Evolutionary conservation across 2,113 vertebrate species (phyloP).

Genomic region (Pungitius pungitius): DNA sequence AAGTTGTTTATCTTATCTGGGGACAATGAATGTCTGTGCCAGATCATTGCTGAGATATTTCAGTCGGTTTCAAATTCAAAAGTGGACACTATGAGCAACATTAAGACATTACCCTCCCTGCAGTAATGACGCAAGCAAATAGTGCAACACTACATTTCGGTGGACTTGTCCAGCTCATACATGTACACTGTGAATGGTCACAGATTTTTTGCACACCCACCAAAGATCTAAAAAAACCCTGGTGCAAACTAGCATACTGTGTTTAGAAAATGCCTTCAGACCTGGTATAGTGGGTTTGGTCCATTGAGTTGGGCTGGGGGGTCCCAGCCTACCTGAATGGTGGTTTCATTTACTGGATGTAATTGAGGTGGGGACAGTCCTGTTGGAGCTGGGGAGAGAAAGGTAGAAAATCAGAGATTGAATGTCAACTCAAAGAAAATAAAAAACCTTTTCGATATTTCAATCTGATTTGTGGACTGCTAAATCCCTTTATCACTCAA

Average conservation of each 20-base stretch:
- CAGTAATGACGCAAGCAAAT: too few relatives aligned
- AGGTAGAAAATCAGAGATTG: conserved; percentile 3
- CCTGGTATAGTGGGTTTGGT: conserved; percentile 86
- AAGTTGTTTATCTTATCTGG: background rate
- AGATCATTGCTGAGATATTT: too few relatives aligned
- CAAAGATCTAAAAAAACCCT: background rate
- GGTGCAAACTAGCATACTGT: background rate
- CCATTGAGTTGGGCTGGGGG: conserved; percentile 86
- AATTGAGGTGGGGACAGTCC: conserved; percentile 79
- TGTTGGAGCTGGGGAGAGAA: conserved; percentile 81
- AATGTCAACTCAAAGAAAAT: background rate
- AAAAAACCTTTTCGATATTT: background rate
- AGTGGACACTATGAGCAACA: too few relatives aligned
- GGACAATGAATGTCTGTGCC: background rate
- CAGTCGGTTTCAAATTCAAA: too few relatives aligned
- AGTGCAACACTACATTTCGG: background rate
- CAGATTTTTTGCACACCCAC: background rate
- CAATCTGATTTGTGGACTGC: background rate
- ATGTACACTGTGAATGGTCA: background rate
- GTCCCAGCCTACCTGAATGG: conserved; percentile 83
- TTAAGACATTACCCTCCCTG: too few relatives aligned
- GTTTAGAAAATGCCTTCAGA: conserved; percentile 11
- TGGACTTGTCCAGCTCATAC: background rate
- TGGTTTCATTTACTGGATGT: conserved; percentile 82
- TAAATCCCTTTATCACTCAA: background rate